phyloP scores from a whole-genome alignment of 2,113 vertebrate species.

The Dromas ardeola region DNA sequence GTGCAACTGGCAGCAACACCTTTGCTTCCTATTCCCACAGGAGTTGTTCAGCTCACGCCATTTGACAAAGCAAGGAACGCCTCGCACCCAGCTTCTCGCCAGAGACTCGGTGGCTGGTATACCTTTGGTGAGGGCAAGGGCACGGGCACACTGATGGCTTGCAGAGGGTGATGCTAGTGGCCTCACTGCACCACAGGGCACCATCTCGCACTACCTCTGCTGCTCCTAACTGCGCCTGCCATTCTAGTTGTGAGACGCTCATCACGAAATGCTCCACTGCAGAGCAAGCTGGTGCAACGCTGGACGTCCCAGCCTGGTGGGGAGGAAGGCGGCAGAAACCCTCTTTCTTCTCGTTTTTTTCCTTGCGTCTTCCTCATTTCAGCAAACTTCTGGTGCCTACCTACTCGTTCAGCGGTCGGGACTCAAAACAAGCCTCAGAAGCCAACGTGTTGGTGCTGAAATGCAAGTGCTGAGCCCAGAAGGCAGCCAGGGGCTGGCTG shows the following conservation, averaged over 20 bases:
- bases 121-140: background rate
- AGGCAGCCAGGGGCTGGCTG: background rate
- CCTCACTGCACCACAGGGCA: too few relatives aligned
- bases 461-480: background rate
- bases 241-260: background rate
- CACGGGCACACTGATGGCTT: background rate
- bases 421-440: background rate
- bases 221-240: rapidly evolving
- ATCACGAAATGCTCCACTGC: rapidly evolving
- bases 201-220: rapidly evolving
- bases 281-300: rapidly evolving
- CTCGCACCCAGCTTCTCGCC: background rate
- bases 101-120: rapidly evolving
- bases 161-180: rapidly evolving
- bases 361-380: background rate
- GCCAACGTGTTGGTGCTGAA: background rate
- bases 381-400: background rate
- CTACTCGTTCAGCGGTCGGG: rapidly evolving
- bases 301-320: rapidly evolving
- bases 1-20: background rate
- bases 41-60: background rate
- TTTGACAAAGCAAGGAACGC: too few relatives aligned
- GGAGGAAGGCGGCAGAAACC: rapidly evolving
- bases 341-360: background rate
- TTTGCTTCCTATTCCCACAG: background rate